These are phyloP conservation scores for Piscicola geometra DNA, from an alignment of 2,888 invertebrate species.

Conservation along the genomic window DNA sequence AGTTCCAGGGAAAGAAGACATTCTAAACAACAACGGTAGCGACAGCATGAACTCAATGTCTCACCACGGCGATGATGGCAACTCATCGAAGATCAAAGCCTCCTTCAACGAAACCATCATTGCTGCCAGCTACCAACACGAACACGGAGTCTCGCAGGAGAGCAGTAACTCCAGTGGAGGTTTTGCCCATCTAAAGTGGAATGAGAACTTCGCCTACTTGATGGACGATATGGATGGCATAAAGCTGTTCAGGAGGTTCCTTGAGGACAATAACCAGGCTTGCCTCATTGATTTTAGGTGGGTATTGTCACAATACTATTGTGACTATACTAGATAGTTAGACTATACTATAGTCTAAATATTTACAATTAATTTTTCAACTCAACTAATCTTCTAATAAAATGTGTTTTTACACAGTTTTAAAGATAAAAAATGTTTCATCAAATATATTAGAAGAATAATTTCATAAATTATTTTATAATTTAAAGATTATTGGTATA, in stretches of 20 bases:
- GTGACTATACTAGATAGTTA: no score
- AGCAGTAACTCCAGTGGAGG: conserved; percentile 47
- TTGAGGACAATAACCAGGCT: conserved; percentile 49
- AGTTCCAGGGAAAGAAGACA: conserved; percentile 22
- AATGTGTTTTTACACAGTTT: no score
- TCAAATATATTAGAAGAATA: no score
- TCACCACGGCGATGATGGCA: neutral
- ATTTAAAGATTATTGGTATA: no score
- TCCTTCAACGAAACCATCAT: conserved; percentile 13
- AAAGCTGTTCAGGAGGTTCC: conserved; percentile 68
- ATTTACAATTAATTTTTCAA: no score
- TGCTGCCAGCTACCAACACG: conserved; percentile 45
- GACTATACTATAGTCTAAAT: no score
- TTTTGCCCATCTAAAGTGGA: conserved; percentile 76
- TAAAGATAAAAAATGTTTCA: no score
- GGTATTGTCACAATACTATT: no score
- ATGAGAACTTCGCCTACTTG: conserved; percentile 74
- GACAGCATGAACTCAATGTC: neutral
- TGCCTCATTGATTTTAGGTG: conserved; percentile 36
- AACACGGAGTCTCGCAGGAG: conserved; percentile 55
- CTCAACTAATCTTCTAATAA: no score
- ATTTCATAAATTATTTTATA: no score
- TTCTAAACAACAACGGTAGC: neutral
- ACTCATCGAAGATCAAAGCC: conserved; percentile 1
- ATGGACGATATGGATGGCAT: conserved; percentile 85